These are phyloP conservation scores for Graphium colonna DNA, from an alignment of 2,888 invertebrate species.

Conservation along the genomic window DNA sequence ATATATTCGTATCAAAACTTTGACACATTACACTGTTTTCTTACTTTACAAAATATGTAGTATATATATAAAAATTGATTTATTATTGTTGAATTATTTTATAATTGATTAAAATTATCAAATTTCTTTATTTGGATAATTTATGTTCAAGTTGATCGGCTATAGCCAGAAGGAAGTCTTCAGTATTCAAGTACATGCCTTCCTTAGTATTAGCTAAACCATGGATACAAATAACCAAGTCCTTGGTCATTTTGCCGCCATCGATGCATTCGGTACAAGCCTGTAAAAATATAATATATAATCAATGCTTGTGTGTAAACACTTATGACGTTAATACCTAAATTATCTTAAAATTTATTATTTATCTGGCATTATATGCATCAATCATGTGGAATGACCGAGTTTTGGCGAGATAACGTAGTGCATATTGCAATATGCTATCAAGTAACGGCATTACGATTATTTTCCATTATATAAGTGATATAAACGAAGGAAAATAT, in stretches of 20 bases:
- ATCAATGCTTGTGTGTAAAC: background rate
- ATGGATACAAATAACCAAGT: constrained; percentile 92
- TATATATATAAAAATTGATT: background rate
- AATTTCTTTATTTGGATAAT: constrained; percentile 59
- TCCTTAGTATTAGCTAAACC: constrained; percentile 90
- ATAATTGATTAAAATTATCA: constrained; percentile 9
- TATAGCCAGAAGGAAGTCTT: constrained; percentile 92
- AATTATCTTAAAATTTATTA: constrained; percentile 12
- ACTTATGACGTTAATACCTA: background rate
- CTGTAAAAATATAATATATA: constrained; percentile 40
- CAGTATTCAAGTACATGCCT: constrained; percentile 90
- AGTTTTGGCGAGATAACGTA: constrained; percentile 14
- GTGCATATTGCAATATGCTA: constrained; percentile 4
- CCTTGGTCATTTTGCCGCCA: constrained; percentile 92
- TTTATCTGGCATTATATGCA: constrained; percentile 6
- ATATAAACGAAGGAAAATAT: background rate
- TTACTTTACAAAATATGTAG: background rate
- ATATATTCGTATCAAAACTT: too few species aligned
- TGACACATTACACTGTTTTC: too few species aligned
- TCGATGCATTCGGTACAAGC: constrained; percentile 92
- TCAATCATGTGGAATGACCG: constrained; percentile 3
- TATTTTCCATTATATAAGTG: background rate
- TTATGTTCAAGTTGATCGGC: constrained; percentile 84
- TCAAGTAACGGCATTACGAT: background rate
- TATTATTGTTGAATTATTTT: background rate